These are phyloP conservation scores for Trichogramma dendrolimi DNA, from an alignment of 2,888 invertebrate species.

Conservation along the genomic window DNA sequence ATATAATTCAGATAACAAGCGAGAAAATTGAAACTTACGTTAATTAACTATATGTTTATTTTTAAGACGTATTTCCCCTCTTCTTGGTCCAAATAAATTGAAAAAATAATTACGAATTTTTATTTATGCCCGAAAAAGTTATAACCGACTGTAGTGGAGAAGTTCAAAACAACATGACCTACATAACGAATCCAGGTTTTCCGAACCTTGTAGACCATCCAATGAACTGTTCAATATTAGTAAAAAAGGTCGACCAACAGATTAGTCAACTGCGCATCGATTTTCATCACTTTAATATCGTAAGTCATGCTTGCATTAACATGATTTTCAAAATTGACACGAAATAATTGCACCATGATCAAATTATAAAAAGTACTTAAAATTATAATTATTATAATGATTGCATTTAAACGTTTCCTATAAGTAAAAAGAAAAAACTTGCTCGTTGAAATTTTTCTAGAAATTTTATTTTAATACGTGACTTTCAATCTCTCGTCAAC, in stretches of 20 bases:
- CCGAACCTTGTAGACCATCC: slow-evolving; percentile 70
- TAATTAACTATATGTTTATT: too few species aligned
- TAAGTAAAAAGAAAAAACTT: background rate
- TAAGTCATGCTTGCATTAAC: slow-evolving; percentile 50
- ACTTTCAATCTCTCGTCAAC: too few species aligned
- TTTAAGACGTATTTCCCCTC: too few species aligned
- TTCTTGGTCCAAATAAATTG: too few species aligned
- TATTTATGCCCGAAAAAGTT: slow-evolving; percentile 53
- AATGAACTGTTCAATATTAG: slow-evolving; percentile 66
- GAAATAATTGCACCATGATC: too few species aligned
- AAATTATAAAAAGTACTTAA: background rate
- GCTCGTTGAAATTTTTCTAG: too few species aligned
- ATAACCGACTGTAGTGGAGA: slow-evolving; percentile 69
- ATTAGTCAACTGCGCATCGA: slow-evolving; percentile 80
- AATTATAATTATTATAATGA: background rate
- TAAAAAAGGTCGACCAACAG: slow-evolving; percentile 72
- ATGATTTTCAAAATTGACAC: too few species aligned
- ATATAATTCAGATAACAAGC: too few species aligned
- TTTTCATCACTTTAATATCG: slow-evolving; percentile 77
- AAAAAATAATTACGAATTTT: too few species aligned
- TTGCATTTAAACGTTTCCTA: background rate
- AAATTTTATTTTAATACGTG: too few species aligned
- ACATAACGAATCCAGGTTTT: slow-evolving; percentile 77
- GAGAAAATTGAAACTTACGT: too few species aligned
- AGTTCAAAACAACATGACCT: slow-evolving; percentile 74